Conservation (phyloP, 1,140 invertebrate species). For the Drosophila ohnishii region DNA sequence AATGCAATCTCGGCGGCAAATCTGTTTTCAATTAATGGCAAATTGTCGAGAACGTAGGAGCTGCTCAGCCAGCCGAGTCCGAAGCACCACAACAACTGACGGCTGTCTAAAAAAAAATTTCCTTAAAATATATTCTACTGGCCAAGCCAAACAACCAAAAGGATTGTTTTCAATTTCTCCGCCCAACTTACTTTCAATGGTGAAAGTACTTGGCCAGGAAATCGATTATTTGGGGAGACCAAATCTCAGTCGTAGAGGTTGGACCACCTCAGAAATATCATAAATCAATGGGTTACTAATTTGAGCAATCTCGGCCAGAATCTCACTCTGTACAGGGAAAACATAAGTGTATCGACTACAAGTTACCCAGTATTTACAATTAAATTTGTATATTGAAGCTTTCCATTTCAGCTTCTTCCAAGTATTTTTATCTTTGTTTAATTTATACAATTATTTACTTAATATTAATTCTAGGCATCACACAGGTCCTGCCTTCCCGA, state of each 20-base stretch:
- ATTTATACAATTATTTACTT: not conserved
- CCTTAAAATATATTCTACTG: conserved; percentile 14
- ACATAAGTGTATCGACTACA: not conserved
- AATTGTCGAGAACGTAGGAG: conserved; percentile 68
- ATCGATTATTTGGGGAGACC: conserved; percentile 14
- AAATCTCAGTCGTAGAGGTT: not conserved
- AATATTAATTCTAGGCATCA: not conserved
- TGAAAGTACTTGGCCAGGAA: conserved; percentile 1
- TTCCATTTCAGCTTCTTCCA: too few species aligned
- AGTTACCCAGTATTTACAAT: not conserved
- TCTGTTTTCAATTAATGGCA: conserved; percentile 81
- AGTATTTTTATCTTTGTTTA: not conserved
- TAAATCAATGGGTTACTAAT: conserved; percentile 40
- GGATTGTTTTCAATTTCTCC: not conserved
- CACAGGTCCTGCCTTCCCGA: not conserved
- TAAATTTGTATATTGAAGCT: not conserved
- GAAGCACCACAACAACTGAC: conserved; percentile 5
- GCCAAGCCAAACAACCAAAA: not conserved
- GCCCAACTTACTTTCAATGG: not conserved
- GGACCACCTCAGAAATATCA: conserved; percentile 15
- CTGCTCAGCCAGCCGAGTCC: conserved; percentile 19
- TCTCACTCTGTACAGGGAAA: not conserved
- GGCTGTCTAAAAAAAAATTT: conserved; percentile 31
- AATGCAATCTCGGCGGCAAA: conserved; percentile 77
- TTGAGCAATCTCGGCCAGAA: conserved; percentile 8